These are phyloP conservation scores for Drosophila serrata DNA, from an alignment of 1,140 invertebrate genomes.

Conservation along the genomic window DNA sequence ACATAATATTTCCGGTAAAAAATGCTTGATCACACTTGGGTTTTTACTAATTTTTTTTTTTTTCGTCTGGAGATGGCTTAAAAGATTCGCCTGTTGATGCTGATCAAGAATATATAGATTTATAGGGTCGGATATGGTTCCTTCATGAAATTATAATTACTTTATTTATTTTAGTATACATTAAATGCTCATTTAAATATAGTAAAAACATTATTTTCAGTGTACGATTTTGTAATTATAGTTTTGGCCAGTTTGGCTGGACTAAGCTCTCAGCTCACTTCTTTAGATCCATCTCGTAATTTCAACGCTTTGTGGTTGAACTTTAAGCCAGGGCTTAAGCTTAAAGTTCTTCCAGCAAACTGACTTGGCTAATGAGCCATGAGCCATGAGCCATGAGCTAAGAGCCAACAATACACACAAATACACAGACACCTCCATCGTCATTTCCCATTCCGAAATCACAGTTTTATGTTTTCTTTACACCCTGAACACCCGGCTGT, in stretches of 20 bases:
- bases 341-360: constrained; percentile 26
- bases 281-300: constrained; percentile 9
- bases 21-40: too few species aligned
- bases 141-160: too few species aligned
- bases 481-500: constrained; percentile 9
- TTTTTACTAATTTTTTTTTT: too few species aligned
- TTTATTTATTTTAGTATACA: too few species aligned
- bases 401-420: constrained; percentile 25
- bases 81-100: too few species aligned
- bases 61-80: too few species aligned
- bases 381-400: constrained; percentile 54
- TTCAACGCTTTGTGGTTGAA: background rate
- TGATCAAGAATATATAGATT: too few species aligned
- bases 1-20: too few species aligned
- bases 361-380: constrained; percentile 62
- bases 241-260: constrained; percentile 2
- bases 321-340: constrained; percentile 12
- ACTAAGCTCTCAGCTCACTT: constrained; percentile 7
- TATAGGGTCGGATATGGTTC: too few species aligned
- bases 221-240: constrained; percentile 9
- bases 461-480: constrained; percentile 28
- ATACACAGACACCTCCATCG: background rate
- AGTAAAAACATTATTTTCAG: background rate
- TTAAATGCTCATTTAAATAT: background rate
- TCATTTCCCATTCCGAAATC: constrained; percentile 23